Base-by-base conservation (phyloP, 2,888 invertebrate species). In the Alcis repandata region DNA sequence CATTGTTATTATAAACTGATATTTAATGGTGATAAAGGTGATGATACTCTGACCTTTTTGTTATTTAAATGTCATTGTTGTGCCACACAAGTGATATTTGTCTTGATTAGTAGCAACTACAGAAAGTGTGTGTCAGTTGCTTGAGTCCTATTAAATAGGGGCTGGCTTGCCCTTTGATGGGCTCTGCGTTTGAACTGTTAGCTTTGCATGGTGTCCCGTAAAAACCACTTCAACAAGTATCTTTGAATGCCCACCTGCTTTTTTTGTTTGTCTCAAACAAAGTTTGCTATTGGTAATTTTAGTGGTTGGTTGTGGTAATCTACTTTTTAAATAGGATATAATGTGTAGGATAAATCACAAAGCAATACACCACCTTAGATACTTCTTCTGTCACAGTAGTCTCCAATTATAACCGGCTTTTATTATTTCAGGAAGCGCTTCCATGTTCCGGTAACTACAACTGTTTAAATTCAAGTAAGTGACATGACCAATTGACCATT, bases 391-490 rank as follows among this genome's bases (percentile, higher is more conserved):
- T 13, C 13, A 11, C n/a, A n/a, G n/a, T n/a, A 13, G 36, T 36
- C 13, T 13, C 10, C 11, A 19, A 43, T 46, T 4, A 46, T 36
- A 27, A 41, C 15, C 15, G 36, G 4, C 7, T 17, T 43, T 69
- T 57, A 62, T 66, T 63, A 73, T 60, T 73, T 40, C 78, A 86
- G 86, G 69, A 53, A 15, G 73, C 64, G 78, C 72, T 74, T 79
- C 69, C 76, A 86, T 84, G 82, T 76, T 75, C 76, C 76, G 68
- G 59, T 77, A 74, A 78, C 71, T 67, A 75, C 60, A 56, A 56
- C 63, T 61, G 32, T 56, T 46, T 43, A 60, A 48, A 65, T 56
- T 68, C 60, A 65, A 67, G 78, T 78, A 71, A 78, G 78, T 77
- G 11, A 1, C n/a, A n/a, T n/a, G n/a, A n/a, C n/a, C n/a, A n/a